Conservation (phyloP, 1,140 invertebrate genomes). For the Neotoxoptera formosana region DNA sequence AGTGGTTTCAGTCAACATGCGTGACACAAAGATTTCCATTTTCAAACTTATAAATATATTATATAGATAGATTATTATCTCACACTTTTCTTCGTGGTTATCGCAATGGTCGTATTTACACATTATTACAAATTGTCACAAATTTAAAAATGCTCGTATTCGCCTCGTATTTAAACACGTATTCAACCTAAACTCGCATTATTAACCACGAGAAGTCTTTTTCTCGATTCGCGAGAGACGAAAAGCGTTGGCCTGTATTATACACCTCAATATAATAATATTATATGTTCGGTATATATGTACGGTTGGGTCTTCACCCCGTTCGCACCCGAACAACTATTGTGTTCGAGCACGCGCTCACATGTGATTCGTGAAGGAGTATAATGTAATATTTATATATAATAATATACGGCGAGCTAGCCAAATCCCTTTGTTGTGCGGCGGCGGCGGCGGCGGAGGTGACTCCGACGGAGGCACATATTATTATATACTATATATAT, state of each 20-base stretch:
- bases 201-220: too few species aligned
- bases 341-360: background rate
- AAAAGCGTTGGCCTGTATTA: too few species aligned
- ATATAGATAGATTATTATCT: background rate
- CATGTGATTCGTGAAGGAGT: background rate
- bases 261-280: background rate
- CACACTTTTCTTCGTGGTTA: background rate
- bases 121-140: background rate
- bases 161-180: too few species aligned
- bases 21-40: too few species aligned
- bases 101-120: background rate
- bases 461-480: background rate
- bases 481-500: too few species aligned
- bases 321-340: background rate
- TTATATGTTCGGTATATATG: background rate
- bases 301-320: background rate
- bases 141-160: too few species aligned
- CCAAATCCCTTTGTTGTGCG: background rate
- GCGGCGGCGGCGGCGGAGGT: too few species aligned
- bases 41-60: too few species aligned
- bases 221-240: background rate
- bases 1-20: too few species aligned
- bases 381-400: background rate
- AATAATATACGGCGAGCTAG: background rate
- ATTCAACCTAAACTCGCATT: too few species aligned